Conservation (phyloP, 1,140 invertebrate genomes). For the Phthorimaea operculella region DNA sequence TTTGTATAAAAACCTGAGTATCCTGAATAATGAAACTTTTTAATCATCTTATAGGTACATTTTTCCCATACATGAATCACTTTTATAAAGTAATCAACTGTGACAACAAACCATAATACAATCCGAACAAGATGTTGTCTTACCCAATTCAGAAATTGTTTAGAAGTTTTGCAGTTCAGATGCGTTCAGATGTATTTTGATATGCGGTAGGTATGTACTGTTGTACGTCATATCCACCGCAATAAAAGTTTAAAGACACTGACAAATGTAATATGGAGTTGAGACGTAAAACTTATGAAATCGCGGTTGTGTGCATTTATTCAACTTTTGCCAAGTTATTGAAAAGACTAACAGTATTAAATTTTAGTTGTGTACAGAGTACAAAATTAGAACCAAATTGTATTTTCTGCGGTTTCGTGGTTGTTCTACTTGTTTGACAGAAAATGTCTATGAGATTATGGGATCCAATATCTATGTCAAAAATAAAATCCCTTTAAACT, state of each 20-base stretch:
- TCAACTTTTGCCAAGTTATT: background rate
- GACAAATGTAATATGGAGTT: slow-evolving; percentile 55
- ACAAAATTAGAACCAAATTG: too few relatives aligned
- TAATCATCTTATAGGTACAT: too few relatives aligned
- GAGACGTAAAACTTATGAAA: slow-evolving; percentile 39
- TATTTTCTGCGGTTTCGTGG: too few relatives aligned
- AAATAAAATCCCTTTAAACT: too few relatives aligned
- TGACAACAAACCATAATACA: too few relatives aligned
- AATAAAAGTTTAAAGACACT: slow-evolving; percentile 62
- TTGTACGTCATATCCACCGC: slow-evolving; percentile 47
- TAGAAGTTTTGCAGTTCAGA: slow-evolving; percentile 45
- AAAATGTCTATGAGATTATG: too few relatives aligned
- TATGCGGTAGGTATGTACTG: background rate
- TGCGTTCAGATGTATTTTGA: slow-evolving; percentile 1
- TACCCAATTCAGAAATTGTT: slow-evolving; percentile 61
- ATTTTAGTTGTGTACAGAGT: background rate
- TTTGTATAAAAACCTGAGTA: too few relatives aligned
- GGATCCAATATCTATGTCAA: too few relatives aligned
- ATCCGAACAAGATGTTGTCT: slow-evolving; percentile 24
- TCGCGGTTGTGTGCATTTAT: slow-evolving; percentile 33
- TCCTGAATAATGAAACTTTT: too few relatives aligned
- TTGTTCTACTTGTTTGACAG: too few relatives aligned
- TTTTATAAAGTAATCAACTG: too few relatives aligned
- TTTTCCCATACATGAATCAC: too few relatives aligned
- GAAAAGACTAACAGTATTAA: background rate